A percentile compares a stretch with the other conserved stretches of the same genome.
Conservation (phyloP, 2,888 invertebrate species). For the Pharmacophagus antenor region DNA sequence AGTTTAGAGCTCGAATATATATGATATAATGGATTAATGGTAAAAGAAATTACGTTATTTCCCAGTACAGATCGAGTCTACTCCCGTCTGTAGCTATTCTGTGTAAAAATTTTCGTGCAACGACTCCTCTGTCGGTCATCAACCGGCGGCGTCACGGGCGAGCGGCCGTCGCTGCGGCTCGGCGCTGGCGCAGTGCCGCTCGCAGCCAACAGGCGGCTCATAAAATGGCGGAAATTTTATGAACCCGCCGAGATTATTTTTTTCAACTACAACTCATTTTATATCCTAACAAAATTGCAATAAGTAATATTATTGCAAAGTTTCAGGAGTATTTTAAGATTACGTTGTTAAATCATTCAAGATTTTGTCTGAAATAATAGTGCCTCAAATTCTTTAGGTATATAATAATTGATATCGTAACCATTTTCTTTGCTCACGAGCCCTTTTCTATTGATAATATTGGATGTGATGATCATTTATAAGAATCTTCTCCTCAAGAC, state of each 20-base stretch:
- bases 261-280: background rate
- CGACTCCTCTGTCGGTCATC: constrained; percentile 35
- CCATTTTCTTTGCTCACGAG: too few species aligned
- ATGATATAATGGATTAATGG: too few species aligned
- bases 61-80: background rate
- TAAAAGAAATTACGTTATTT: too few species aligned
- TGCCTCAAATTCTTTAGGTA: too few species aligned
- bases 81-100: constrained; percentile 32
- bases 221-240: constrained; percentile 34
- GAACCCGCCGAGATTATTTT: constrained; percentile 18
- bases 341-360: too few species aligned
- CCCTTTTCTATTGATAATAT: too few species aligned
- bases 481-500: too few species aligned
- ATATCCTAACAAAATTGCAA: background rate
- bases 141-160: constrained; percentile 41
- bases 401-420: too few species aligned
- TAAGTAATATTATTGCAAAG: background rate
- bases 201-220: constrained; percentile 20
- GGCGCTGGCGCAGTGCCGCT: constrained; percentile 19
- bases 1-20: too few species aligned
- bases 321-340: too few species aligned
- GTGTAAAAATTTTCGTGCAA: constrained; percentile 31
- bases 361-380: too few species aligned
- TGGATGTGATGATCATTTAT: too few species aligned
- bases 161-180: constrained; percentile 32